Percentiles rank a stretch among this genome's conserved stretches.
Conservation (phyloP, 2,888 invertebrate species). For the Heliconius cydno region DNA sequence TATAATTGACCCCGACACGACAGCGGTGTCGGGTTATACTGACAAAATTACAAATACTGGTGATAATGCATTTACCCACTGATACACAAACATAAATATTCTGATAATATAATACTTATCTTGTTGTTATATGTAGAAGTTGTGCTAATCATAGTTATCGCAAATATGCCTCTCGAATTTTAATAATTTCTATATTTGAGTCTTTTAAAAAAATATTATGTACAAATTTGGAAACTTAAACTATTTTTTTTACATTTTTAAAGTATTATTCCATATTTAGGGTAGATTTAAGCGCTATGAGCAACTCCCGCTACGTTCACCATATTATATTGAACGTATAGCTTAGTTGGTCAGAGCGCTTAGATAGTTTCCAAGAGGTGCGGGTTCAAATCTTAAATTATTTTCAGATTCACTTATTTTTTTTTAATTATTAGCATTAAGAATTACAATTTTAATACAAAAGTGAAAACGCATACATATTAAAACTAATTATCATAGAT, state of each 20-base stretch:
- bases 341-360: no score
- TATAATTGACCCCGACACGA: slow-evolving; percentile 55
- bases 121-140: slow-evolving; percentile 15
- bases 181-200: not conserved
- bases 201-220: not conserved
- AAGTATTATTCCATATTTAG: no score
- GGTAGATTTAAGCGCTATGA: no score
- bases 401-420: not conserved
- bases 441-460: not conserved
- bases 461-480: no score
- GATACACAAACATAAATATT: slow-evolving; percentile 36
- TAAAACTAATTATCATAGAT: no score
- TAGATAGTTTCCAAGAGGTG: no score
- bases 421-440: not conserved
- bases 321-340: no score
- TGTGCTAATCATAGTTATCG: slow-evolving; percentile 26
- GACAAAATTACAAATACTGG: slow-evolving; percentile 30
- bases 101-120: slow-evolving; percentile 33
- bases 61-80: slow-evolving; percentile 37
- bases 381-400: no score
- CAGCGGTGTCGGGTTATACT: slow-evolving; percentile 49
- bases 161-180: not conserved
- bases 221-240: not conserved
- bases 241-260: no score
- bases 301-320: no score